A percentile compares a stretch with the other conserved stretches of the same genome.
phyloP scores from a whole-genome alignment of 1,140 invertebrate genomes.

The Brachionus rotundiformis region DNA sequence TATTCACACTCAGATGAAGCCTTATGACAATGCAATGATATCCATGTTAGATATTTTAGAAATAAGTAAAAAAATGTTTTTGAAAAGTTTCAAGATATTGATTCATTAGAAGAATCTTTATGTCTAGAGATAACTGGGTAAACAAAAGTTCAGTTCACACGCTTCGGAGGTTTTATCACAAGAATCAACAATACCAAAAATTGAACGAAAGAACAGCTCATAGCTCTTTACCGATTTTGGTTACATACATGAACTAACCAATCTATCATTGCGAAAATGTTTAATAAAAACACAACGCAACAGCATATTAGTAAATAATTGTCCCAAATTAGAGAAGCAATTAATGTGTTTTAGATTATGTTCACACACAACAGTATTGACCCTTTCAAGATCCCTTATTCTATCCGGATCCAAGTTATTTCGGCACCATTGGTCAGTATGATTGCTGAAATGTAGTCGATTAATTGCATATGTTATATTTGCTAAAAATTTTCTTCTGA shows the following conservation, averaged over 20 bases:
- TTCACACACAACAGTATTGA: not conserved
- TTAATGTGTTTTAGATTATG: not conserved
- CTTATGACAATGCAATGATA: not conserved
- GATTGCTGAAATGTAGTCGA: too few species aligned
- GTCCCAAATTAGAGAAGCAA: too few species aligned
- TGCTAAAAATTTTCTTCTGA: too few species aligned
- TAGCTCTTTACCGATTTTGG: too few species aligned
- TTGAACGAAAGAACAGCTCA: conserved; percentile 21
- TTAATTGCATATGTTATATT: too few species aligned
- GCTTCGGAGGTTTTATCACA: not conserved
- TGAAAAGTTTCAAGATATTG: not conserved
- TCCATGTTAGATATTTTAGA: not conserved
- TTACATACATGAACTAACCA: not conserved
- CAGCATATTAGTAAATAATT: too few species aligned
- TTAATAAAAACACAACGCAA: too few species aligned
- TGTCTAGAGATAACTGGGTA: not conserved
- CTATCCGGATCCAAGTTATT: not conserved
- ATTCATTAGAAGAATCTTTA: not conserved
- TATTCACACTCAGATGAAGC: not conserved
- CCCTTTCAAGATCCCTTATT: not conserved
- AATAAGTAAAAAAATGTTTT: not conserved
- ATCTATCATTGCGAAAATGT: too few species aligned
- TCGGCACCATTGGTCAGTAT: too few species aligned
- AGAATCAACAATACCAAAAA: not conserved
- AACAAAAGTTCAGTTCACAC: not conserved